These are phyloP conservation scores for Ptilonorhynchus violaceus DNA, from an alignment of 2,113 vertebrate species.

Conservation along the genomic window DNA sequence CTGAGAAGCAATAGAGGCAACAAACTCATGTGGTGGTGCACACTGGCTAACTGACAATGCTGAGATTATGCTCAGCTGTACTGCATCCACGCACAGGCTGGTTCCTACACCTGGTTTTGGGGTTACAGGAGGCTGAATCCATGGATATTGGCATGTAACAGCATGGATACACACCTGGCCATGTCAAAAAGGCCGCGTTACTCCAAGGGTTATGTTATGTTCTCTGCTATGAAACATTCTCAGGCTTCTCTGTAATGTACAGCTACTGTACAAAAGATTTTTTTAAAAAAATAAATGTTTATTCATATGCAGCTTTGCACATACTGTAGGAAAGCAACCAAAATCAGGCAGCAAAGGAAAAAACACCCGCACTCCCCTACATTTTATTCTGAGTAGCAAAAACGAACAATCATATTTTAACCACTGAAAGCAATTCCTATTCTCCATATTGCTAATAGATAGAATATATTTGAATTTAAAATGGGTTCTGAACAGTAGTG, in stretches of 20 bases:
- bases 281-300: not conserved
- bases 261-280: not conserved
- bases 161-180: not conserved
- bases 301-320: not conserved
- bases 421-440: not conserved
- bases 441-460: not conserved
- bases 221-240: not conserved
- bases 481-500: not conserved
- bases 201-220: not conserved
- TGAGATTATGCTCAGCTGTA: not conserved
- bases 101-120: not conserved
- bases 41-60: not conserved
- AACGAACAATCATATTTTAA: not conserved
- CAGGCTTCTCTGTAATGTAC: not conserved
- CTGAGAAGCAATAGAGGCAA: not conserved
- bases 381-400: not conserved
- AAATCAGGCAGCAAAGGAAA: not conserved
- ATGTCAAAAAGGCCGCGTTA: not conserved
- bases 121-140: not conserved
- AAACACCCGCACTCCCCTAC: not conserved
- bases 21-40: not conserved
- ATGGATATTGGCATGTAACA: fast-evolving
- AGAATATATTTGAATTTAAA: not conserved
- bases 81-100: not conserved
- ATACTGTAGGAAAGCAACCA: not conserved